These are phyloP conservation scores for Vombatus ursinus DNA, from an alignment of 2,113 vertebrate species.

Conservation along the genomic window DNA sequence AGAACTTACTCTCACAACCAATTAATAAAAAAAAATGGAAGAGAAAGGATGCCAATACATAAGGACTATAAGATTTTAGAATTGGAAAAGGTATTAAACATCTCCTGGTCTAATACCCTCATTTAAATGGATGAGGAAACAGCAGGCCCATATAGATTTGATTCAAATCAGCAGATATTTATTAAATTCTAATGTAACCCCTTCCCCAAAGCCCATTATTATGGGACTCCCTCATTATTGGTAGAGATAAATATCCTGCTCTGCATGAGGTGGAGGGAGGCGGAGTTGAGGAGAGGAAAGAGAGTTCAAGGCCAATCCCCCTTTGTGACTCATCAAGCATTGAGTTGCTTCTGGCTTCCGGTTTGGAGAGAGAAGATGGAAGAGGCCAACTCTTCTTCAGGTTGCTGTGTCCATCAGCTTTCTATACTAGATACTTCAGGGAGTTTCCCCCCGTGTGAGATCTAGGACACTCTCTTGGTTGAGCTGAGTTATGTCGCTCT, in stretches of 20 bases:
- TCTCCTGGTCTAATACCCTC: background rate
- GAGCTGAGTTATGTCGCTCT: background rate
- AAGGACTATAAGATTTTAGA: background rate
- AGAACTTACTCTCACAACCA: background rate
- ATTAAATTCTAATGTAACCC: background rate
- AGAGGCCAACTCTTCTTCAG: background rate
- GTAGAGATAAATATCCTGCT: background rate
- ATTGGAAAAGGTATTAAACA: background rate
- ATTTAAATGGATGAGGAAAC: conserved; percentile 16
- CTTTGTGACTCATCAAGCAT: background rate
- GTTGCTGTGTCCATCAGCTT: background rate
- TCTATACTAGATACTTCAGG: background rate
- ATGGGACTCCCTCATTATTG: background rate
- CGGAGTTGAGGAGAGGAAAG: background rate
- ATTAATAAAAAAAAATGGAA: conserved; percentile 29
- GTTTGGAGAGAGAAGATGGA: background rate
- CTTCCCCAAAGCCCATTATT: background rate
- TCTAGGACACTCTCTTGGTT: background rate
- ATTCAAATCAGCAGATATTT: background rate
- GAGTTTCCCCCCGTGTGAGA: background rate
- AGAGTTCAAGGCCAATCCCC: background rate
- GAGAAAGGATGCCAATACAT: background rate
- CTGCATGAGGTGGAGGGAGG: background rate
- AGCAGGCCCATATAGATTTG: background rate
- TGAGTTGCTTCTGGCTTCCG: background rate